These are phyloP conservation scores for Galeruca laticollis DNA, from an alignment of 2,888 invertebrate species.

Conservation along the genomic window DNA sequence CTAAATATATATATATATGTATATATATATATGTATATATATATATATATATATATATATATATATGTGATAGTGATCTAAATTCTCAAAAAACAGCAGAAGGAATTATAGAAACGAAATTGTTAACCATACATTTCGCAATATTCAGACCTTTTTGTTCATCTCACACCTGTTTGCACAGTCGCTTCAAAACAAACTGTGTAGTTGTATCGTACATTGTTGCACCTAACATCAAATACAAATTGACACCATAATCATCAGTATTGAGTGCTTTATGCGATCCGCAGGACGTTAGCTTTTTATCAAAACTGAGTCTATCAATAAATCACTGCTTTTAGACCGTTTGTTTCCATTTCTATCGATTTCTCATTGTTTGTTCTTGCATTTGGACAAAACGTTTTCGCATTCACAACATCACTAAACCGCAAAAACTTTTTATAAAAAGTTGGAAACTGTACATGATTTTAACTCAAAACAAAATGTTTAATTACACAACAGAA, in stretches of 20 bases:
- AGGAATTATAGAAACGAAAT: no score
- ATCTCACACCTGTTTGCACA: background rate
- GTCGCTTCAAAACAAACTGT: background rate
- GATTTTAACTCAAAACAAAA: no score
- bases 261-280: background rate
- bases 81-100: no score
- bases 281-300: background rate
- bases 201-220: conserved; percentile 1
- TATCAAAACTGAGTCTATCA: background rate
- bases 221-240: conserved; percentile 4
- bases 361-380: background rate
- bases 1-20: no score
- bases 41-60: no score
- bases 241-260: background rate
- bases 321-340: background rate
- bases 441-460: no score
- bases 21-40: no score
- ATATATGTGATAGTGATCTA: no score
- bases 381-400: background rate
- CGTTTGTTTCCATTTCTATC: background rate
- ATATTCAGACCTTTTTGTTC: background rate
- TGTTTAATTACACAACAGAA: no score
- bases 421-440: background rate
- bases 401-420: no score
- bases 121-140: no score